These are phyloP conservation scores for Rhopalosiphum maidis DNA, from an alignment of 1,140 invertebrate genomes.

Conservation along the genomic window DNA sequence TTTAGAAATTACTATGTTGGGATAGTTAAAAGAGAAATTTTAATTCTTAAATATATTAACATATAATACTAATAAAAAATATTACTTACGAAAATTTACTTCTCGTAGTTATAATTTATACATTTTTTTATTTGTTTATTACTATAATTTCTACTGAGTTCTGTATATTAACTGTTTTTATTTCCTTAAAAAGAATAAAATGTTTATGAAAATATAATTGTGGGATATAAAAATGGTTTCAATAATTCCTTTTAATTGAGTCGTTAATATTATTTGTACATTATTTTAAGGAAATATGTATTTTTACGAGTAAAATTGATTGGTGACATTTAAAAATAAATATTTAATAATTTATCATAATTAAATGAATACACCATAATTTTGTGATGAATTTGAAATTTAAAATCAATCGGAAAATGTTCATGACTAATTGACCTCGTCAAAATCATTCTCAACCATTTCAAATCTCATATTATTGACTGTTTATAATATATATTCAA, in stretches of 20 bases:
- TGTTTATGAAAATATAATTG: neutral
- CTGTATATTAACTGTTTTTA: neutral
- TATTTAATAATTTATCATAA: slow-evolving; percentile 24
- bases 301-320: neutral
- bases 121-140: neutral
- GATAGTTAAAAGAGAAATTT: neutral
- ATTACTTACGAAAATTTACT: neutral
- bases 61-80: neutral
- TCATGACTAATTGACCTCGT: slow-evolving; percentile 1
- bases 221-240: neutral
- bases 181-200: neutral
- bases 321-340: neutral
- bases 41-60: neutral
- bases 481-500: slow-evolving; percentile 5
- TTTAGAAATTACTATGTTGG: neutral
- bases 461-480: neutral
- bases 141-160: neutral
- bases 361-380: neutral
- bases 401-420: neutral
- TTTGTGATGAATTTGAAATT: neutral
- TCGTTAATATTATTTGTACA: neutral
- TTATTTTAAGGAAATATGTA: neutral
- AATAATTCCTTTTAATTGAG: neutral
- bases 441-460: slow-evolving; percentile 40
- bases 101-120: neutral